These are phyloP conservation scores for Zaprionus bogoriensis DNA, from an alignment of 2,888 invertebrate species.

Conservation along the genomic window DNA sequence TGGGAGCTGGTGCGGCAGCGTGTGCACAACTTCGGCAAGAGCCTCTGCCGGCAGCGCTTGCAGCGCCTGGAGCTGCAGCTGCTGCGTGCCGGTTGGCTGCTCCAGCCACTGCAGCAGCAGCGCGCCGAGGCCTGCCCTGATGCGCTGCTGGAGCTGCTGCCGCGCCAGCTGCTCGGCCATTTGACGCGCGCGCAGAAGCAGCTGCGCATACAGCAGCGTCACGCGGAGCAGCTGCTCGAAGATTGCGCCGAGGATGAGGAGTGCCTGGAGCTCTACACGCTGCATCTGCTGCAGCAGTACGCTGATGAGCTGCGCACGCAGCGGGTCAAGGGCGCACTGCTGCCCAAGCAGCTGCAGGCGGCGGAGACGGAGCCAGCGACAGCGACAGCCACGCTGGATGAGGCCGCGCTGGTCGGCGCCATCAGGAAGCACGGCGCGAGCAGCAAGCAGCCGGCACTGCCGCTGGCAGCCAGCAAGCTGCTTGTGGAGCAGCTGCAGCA, in stretches of 20 bases:
- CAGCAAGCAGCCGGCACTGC: slow-evolving; percentile 29
- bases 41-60: slow-evolving; percentile 73
- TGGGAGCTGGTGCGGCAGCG: slow-evolving; percentile 81
- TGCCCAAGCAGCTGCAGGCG: slow-evolving; percentile 28
- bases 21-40: slow-evolving; percentile 81
- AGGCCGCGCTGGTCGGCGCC: not conserved
- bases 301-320: slow-evolving; percentile 7
- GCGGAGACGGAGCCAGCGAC: no score
- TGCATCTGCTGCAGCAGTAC: slow-evolving; percentile 64
- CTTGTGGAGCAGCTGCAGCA: slow-evolving; percentile 57
- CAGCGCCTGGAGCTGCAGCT: slow-evolving; percentile 77
- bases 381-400: not conserved
- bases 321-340: slow-evolving; percentile 23
- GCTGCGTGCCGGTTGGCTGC: slow-evolving; percentile 54
- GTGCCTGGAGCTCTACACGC: slow-evolving; percentile 66
- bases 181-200: slow-evolving; percentile 69
- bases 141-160: slow-evolving; percentile 47
- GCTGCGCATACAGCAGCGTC: slow-evolving; percentile 19
- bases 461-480: slow-evolving; percentile 34
- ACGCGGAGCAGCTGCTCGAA: slow-evolving; percentile 16
- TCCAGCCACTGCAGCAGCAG: slow-evolving; percentile 27
- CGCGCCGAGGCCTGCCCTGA: slow-evolving; percentile 26
- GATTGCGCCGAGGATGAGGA: slow-evolving; percentile 70
- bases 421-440: slow-evolving; percentile 35
- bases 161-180: slow-evolving; percentile 61